Evolutionary conservation across 2,113 vertebrate genomes (phyloP), one percentile per base, ranked within the genome.

Genomic region (Festucalex cinctus): DNA sequence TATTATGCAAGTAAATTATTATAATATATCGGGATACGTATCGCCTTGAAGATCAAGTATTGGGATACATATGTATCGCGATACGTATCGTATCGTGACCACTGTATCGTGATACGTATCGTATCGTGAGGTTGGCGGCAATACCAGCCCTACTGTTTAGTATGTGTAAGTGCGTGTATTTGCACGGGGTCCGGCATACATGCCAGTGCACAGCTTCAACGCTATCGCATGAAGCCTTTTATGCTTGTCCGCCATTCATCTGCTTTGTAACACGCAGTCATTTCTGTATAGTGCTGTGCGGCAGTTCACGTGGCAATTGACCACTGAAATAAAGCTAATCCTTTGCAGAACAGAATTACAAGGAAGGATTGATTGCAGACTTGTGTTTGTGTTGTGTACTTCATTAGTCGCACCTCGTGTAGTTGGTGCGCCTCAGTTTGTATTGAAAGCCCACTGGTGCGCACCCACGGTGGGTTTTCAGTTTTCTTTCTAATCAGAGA

Each of bases 401-500:
- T 24, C 32, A 36, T 36, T 39, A 22, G 36, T 60, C 20, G 7
- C 1, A 22, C 35, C 35, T 60, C 35, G 19, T n/a, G 58, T 37
- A 35, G 36, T n/a, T n/a, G n/a, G 58, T 19, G 35, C 35, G 6
- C 36, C 20, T n/a, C 36, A 22, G 66, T 64, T 64, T 64, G 43
- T 69, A 54, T 70, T 63, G 10, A 41, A 32, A 67, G 51, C 41
- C 36, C 60, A 43, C 41, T 71, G 19, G 39, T 48, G 51, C 46
- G 24, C 57, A 5, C 14, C 58, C 70, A 51, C 69, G 75, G 32
- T 9, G 41, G 16, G 62, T 12, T 39, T 64, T 49, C 74, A 3
- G 36, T 66, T 63, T 68, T 60, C 58, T 60, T 73, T 57, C 76
- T 80, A 80, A 83, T 75, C 46, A 48, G 71, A 70, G 70, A 36